phyloP scores from a whole-genome alignment of 2,113 vertebrate genomes.

The Dasypus novemcinctus region DNA sequence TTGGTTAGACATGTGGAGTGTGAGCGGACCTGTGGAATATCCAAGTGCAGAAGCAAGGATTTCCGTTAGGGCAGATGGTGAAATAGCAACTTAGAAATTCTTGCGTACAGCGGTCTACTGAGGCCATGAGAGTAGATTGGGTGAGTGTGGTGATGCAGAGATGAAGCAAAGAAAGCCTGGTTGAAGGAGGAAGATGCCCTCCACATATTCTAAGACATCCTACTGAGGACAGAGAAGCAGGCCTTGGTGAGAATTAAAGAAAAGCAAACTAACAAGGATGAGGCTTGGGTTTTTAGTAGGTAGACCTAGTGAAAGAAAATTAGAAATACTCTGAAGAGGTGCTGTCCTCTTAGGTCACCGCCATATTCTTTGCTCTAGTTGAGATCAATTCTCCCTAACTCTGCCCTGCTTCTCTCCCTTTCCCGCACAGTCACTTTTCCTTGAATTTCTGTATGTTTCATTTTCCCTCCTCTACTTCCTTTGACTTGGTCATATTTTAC shows the following conservation, averaged over 20 bases:
- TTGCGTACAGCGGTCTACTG: neutral
- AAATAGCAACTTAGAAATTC: neutral
- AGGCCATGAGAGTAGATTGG: neutral
- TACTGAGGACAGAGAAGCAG: neutral
- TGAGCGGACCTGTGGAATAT: neutral
- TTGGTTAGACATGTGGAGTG: neutral
- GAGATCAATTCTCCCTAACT: neutral
- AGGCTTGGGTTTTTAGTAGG: neutral
- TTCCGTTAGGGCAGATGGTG: neutral
- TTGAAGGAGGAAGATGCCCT: neutral
- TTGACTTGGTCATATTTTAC: neutral
- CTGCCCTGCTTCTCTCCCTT: neutral
- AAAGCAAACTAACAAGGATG: neutral
- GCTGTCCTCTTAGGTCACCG: neutral
- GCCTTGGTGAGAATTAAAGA: neutral
- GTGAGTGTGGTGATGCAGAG: too few species aligned
- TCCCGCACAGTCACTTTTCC: neutral
- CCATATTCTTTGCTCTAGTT: neutral
- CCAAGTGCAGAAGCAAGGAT: neutral
- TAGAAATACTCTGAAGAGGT: too few species aligned
- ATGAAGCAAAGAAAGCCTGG: neutral
- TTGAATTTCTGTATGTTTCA: neutral
- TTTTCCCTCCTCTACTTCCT: neutral
- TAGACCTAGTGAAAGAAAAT: neutral
- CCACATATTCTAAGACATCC: neutral